phyloP scores from a whole-genome alignment of 2,797 vertebrate genomes.

The Argentina silus region DNA sequence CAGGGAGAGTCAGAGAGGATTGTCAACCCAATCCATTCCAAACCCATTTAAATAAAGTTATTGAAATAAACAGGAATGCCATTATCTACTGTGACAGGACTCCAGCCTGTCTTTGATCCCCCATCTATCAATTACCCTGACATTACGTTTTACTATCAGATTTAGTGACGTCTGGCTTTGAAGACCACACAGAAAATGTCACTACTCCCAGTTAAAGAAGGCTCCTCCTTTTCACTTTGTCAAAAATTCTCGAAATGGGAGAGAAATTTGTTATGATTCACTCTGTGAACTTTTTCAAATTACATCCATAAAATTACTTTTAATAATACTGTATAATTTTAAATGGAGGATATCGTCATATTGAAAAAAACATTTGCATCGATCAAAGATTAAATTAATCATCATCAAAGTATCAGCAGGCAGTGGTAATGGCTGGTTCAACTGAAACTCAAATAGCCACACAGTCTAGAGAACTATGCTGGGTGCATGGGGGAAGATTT shows the following conservation, averaged over 20 bases:
- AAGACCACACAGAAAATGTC: background rate
- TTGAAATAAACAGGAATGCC: slow-evolving; percentile 47
- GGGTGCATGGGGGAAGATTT: background rate
- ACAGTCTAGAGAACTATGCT: background rate
- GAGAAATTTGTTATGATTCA: background rate
- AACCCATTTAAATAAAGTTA: slow-evolving; percentile 42
- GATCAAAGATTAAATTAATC: too few species aligned
- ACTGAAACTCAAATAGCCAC: too few species aligned
- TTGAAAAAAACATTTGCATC: too few species aligned
- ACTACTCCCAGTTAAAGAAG: background rate
- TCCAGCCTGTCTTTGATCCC: background rate
- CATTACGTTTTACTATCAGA: background rate
- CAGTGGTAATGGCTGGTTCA: too few species aligned
- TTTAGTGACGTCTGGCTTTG: background rate
- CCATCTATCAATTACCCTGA: background rate
- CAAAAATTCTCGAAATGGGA: too few species aligned
- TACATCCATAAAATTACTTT: too few species aligned
- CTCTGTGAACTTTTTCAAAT: background rate
- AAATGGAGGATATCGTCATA: too few species aligned
- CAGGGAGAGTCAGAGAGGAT: slow-evolving; percentile 20
- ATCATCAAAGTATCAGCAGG: too few species aligned
- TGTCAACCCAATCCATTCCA: slow-evolving; percentile 25
- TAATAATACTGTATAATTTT: too few species aligned
- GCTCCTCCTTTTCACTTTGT: background rate
- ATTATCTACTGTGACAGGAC: slow-evolving; percentile 15